A percentile compares a stretch with the other conserved stretches of the same genome.
These are phyloP conservation scores for Sander lucioperca DNA, from an alignment of 2,113 vertebrate genomes.

Conservation along the genomic window DNA sequence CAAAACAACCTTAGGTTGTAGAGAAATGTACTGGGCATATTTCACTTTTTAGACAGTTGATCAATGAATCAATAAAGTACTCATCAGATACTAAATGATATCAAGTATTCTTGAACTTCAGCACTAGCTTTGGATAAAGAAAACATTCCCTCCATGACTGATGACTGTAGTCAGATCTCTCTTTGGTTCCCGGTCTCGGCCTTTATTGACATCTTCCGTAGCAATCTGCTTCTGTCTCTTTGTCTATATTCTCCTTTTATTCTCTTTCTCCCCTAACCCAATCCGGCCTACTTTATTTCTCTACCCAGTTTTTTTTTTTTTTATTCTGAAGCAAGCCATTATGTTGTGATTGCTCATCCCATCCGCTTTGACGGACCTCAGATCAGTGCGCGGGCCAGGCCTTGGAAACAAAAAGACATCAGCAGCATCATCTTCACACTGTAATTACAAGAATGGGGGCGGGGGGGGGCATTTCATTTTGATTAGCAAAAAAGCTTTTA, in stretches of 20 bases:
- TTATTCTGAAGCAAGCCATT: conserved; percentile 52
- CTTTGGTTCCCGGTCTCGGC: conserved; percentile 27
- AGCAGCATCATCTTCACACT: conserved; percentile 86
- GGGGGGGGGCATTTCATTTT: conserved; percentile 86
- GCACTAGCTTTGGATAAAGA: neutral
- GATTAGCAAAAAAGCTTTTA: conserved; percentile 95
- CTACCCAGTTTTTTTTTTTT: conserved; percentile 21
- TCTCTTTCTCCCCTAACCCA: conserved; percentile 30
- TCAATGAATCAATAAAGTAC: neutral
- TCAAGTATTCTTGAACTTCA: neutral
- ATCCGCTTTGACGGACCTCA: conserved; percentile 65
- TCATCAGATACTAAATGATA: neutral
- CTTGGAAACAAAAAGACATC: conserved; percentile 76
- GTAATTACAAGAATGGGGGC: conserved; percentile 87
- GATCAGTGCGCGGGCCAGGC: conserved; percentile 56
- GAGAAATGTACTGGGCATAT: neutral
- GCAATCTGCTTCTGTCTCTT: conserved; percentile 41
- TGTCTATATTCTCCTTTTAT: conserved; percentile 50
- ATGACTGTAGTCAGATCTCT: conserved; percentile 14
- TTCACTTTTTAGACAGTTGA: neutral
- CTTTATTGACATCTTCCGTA: conserved; percentile 34
- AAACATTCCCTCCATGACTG: neutral
- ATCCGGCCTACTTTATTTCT: conserved; percentile 37
- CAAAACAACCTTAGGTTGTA: neutral
- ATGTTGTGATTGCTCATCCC: conserved; percentile 62